A percentile compares a stretch with the other conserved stretches of the same genome.
Evolutionary conservation across 2,113 vertebrate species (phyloP).

Genomic region (Alectura lathami): DNA sequence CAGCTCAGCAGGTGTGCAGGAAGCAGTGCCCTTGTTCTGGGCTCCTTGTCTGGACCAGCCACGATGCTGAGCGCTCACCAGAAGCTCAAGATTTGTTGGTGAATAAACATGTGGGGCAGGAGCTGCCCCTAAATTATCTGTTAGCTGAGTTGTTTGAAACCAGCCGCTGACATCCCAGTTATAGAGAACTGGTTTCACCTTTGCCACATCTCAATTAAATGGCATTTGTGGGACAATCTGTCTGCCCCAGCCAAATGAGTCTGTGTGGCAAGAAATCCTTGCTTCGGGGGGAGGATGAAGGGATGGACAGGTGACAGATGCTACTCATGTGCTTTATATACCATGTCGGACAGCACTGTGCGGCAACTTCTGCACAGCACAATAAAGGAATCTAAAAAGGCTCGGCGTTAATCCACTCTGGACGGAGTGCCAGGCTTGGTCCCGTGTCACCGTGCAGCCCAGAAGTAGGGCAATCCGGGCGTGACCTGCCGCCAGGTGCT

Average conservation of each 20-base stretch:
- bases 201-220: not conserved
- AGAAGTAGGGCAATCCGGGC: not conserved
- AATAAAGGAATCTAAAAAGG: not conserved
- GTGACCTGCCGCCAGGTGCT: not conserved
- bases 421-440: not conserved
- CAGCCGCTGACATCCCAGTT: not conserved
- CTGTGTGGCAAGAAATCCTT: not conserved
- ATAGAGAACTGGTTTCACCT: not conserved
- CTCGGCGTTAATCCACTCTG: not conserved
- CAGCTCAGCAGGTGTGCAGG: rapidly evolving
- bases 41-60: not conserved
- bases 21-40: not conserved
- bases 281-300: not conserved
- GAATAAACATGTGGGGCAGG: not conserved
- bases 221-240: not conserved
- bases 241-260: not conserved
- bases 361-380: not conserved
- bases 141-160: not conserved
- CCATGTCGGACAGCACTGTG: not conserved
- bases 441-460: not conserved
- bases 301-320: not conserved
- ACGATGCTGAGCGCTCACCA: not conserved
- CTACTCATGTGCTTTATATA: not conserved
- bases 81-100: not conserved
- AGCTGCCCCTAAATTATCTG: not conserved